Conservation (phyloP, 23 tunicate species). For the Styela plicata region DNA sequence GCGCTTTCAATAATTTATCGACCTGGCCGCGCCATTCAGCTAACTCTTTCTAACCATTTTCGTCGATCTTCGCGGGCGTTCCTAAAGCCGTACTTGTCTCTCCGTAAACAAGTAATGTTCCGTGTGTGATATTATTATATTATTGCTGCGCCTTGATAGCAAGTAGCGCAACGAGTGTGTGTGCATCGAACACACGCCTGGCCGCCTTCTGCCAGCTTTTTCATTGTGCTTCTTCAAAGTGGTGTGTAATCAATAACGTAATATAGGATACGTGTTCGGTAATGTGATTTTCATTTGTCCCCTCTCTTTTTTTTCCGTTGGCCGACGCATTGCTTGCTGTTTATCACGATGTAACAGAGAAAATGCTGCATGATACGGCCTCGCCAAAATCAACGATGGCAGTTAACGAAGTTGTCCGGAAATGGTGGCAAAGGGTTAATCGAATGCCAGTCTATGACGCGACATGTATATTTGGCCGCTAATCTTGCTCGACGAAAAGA, state of each 20-base stretch:
- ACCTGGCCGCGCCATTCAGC: conserved; percentile 14
- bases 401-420: too few species aligned
- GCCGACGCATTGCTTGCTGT: background rate
- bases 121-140: conserved; percentile 33
- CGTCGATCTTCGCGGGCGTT: conserved; percentile 22
- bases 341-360: background rate
- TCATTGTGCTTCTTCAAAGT: conserved; percentile 35
- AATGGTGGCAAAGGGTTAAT: background rate
- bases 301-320: conserved; percentile 1
- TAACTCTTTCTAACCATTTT: background rate
- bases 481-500: background rate
- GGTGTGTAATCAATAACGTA: conserved; percentile 45
- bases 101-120: conserved; percentile 33
- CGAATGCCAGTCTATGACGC: background rate
- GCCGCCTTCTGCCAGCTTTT: conserved; percentile 37
- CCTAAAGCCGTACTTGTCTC: conserved; percentile 12
- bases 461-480: background rate
- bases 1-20: conserved; percentile 19
- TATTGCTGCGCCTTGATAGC: conserved; percentile 40
- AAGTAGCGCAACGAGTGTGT: conserved; percentile 40
- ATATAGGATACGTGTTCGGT: conserved; percentile 44
- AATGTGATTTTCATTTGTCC: conserved; percentile 42
- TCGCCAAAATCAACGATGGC: too few species aligned
- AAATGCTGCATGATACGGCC: too few species aligned
- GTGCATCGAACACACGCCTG: conserved; percentile 25